Base-by-base conservation (phyloP, 2,797 vertebrate genomes). In the Triplophysa yarkandensis region DNA sequence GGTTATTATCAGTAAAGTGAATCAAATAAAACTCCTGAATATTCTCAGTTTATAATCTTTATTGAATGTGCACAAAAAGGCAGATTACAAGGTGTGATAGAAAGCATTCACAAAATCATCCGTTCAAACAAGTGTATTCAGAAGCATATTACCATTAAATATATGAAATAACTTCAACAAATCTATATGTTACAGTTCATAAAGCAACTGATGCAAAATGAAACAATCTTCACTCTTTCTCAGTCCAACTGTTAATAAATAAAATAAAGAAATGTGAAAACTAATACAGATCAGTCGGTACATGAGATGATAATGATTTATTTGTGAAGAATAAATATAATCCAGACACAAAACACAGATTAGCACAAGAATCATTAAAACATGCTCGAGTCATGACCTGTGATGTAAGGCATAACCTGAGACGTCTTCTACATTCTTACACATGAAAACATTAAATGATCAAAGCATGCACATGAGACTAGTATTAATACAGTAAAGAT, bases 61-160 rank as follows among this genome's bases (percentile, higher is more conserved):
- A 83, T 83, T 83, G 64, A 68, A 77, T 79, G 80, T 84, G 82
- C 89, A 90, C 87, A 88, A 87, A 89, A 89, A 87, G 77, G 83
- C 75, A 84, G 80, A 90, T 66, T 68, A 82, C 78, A 82, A 80
- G 62, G 55, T 63, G 78, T 62, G 67, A 66, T 64, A 64, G 60
- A 80, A 82, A 78, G 78, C 78, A 82, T 77, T 41, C 54, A 73
- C 48, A 27, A 78, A 75, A 70, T 39, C 58, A 46, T 54, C 52
- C 19, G 54, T 71, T 11, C 58, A 52, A 76, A 76, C 44, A 62
- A 74, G 72, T 76, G n/a, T 77, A 64, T 72, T 57, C 14, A 62
- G 27, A 71, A 76, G 41, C 65, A 67, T 64, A 67, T 78, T 71
- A 72, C 63, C 68, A 17, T 44, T 34, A 60, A 69, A 9, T 46